phyloP scores from a whole-genome alignment of 2,797 vertebrate species.

The Neoniphon sammara region DNA sequence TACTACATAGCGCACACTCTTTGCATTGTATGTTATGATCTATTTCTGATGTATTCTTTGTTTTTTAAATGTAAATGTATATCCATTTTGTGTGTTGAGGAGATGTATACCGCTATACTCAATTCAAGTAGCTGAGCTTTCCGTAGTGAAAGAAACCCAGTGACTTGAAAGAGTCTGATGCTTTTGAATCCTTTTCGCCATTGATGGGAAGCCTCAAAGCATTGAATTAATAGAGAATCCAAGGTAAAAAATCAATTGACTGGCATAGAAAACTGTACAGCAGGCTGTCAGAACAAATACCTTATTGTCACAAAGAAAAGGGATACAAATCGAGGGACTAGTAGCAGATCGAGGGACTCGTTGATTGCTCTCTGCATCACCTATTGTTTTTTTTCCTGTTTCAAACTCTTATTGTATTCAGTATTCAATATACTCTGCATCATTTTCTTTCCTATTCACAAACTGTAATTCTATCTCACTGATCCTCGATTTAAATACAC shows the following conservation, averaged over 20 bases:
- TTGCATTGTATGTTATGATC: neutral
- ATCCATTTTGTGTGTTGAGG: slow-evolving; percentile 5
- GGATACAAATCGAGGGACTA: neutral
- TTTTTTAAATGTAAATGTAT: slow-evolving; percentile 8
- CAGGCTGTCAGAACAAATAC: slow-evolving; percentile 50
- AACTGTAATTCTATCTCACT: slow-evolving; percentile 15
- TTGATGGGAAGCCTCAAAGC: slow-evolving; percentile 48
- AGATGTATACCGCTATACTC: slow-evolving; percentile 11
- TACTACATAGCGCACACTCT: neutral
- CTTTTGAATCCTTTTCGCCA: slow-evolving; percentile 36
- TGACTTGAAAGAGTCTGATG: slow-evolving; percentile 30
- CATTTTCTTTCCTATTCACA: slow-evolving; percentile 20
- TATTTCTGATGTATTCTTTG: neutral
- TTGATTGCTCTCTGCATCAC: slow-evolving; percentile 4
- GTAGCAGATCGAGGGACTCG: slow-evolving; percentile 23
- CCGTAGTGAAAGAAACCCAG: slow-evolving; percentile 33
- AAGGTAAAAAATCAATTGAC: slow-evolving; percentile 58
- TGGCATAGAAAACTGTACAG: slow-evolving; percentile 45
- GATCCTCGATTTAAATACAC: slow-evolving; percentile 16
- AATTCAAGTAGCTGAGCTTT: slow-evolving; percentile 15
- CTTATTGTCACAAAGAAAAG: slow-evolving; percentile 53
- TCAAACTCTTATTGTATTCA: slow-evolving; percentile 11
- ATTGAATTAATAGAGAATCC: slow-evolving; percentile 59
- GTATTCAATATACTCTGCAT: slow-evolving; percentile 31
- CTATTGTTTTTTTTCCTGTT: neutral